Conservation (phyloP, 2,888 invertebrate species). For the Cancer borealis region DNA sequence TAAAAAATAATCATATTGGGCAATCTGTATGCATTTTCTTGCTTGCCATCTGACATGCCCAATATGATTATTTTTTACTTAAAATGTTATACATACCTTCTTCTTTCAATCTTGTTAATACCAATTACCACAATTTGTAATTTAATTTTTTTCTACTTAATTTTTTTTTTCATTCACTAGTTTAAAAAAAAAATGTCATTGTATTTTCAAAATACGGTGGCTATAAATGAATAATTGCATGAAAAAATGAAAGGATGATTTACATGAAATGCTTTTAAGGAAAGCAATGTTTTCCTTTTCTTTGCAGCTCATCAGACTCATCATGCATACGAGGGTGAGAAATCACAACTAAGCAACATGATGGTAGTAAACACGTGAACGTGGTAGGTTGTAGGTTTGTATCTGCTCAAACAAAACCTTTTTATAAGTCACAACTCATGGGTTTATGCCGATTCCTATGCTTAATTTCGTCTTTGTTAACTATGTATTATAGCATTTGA, state of each 20-base stretch:
- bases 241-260: neutral
- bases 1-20: neutral
- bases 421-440: neutral
- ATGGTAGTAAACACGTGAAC: slow-evolving; percentile 62
- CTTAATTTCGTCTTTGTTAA: neutral
- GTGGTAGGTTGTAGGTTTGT: slow-evolving; percentile 55
- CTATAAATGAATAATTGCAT: neutral
- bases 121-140: no score
- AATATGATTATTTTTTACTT: neutral
- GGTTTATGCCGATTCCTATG: neutral
- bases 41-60: neutral
- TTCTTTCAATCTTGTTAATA: no score
- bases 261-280: neutral
- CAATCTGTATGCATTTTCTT: neutral
- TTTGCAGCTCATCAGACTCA: slow-evolving; percentile 80
- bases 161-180: no score
- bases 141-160: no score
- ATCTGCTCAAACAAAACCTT: slow-evolving; percentile 32
- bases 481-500: neutral
- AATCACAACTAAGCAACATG: slow-evolving; percentile 56
- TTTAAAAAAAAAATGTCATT: no score
- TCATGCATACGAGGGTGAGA: slow-evolving; percentile 80
- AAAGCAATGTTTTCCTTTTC: slow-evolving; percentile 56
- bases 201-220: no score
- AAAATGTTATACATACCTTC: neutral